Base-by-base conservation (phyloP, 2,113 vertebrate species). In the Lophius piscatorius region DNA sequence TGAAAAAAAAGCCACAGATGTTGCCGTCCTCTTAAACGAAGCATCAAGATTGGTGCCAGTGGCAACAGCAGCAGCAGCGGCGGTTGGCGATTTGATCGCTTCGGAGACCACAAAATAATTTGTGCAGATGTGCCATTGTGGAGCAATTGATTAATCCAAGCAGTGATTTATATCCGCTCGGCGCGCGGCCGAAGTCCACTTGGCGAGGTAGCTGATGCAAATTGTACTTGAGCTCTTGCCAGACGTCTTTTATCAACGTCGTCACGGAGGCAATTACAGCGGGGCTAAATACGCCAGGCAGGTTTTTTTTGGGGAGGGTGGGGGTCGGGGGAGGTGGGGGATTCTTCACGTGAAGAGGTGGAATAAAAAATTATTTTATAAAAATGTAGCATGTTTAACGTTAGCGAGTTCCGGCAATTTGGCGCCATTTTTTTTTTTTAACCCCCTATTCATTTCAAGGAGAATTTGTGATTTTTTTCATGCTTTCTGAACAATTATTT, bases 1-100 rank as follows among this genome's bases (percentile, higher is more conserved):
- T 2, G 14, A 51, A 69, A 59, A 35, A 44, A 68, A 55, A 36
- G 48, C 52, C 76, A 74, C 79, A 84, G 84, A 88, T 80, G 83
- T 84, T 87, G 80, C 66, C 81, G 81, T 85, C 71, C 36, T 71
- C 72, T 79, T 38, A 76, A 87, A 83, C 72, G 75, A 86, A 87
- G 45, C 83, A 33, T 83, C 81, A 82, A 84, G 81, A n/a, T n/a
- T n/a, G n/a, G n/a, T n/a, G n/a, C n/a, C n/a, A n/a, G n/a, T n/a
- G n/a, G n/a, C n/a, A n/a, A n/a, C n/a, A 81, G 74, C 81, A 84
- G 55, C 29, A 36, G n/a, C 52, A 79, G 79, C 74, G 44, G 74
- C 46, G 23, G 29, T 40, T 54, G 78, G 70, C 63, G 57, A 69
- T 74, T 76, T 84, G 85, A 87, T 85, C 71, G 78, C 83, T 77